Evolutionary conservation across 2,797 vertebrate genomes (phyloP).

Genomic region (Bovichtus diacanthus): DNA sequence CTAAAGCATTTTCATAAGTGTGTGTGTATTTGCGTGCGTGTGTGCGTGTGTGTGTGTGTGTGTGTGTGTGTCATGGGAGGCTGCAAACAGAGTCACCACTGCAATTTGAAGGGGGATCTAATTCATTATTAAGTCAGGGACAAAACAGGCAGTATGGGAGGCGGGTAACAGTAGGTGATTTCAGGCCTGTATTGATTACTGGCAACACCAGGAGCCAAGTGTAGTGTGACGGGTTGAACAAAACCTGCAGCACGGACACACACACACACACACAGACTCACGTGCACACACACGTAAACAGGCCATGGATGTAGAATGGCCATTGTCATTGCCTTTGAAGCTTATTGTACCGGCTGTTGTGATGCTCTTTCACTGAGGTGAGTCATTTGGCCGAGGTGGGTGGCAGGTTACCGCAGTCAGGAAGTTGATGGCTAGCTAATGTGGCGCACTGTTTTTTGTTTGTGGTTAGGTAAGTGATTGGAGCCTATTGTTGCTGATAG

Average conservation of each 20-base stretch:
- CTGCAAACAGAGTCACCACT: conserved; percentile 73
- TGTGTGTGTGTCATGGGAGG: conserved; percentile 49
- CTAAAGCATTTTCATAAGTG: conserved; percentile 52
- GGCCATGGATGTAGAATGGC: conserved; percentile 80
- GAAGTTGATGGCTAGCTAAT: conserved; percentile 53
- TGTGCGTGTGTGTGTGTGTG: conserved; percentile 31
- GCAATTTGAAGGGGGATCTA: conserved; percentile 75
- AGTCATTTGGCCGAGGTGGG: conserved; percentile 70
- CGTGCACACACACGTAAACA: conserved; percentile 58
- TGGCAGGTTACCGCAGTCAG: conserved; percentile 61
- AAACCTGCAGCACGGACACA: conserved; percentile 85
- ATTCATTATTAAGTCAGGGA: conserved; percentile 99
- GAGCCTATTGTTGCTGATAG: conserved; percentile 32
- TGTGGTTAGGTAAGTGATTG: conserved; percentile 38
- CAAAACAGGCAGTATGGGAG: conserved; percentile 97
- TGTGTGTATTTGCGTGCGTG: conserved; percentile 55
- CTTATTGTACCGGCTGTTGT: conserved; percentile 54
- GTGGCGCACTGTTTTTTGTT: conserved; percentile 37
- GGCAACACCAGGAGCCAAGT: conserved; percentile 96
- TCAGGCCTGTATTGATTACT: conserved; percentile 98
- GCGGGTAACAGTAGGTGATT: conserved; percentile 95
- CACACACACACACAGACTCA: conserved; percentile 73
- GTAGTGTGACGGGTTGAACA: conserved; percentile 91
- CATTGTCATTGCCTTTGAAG: conserved; percentile 80
- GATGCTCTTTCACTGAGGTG: conserved; percentile 68